Base-by-base conservation (phyloP, 2,888 invertebrate genomes). In the Mythimna lalbum region DNA sequence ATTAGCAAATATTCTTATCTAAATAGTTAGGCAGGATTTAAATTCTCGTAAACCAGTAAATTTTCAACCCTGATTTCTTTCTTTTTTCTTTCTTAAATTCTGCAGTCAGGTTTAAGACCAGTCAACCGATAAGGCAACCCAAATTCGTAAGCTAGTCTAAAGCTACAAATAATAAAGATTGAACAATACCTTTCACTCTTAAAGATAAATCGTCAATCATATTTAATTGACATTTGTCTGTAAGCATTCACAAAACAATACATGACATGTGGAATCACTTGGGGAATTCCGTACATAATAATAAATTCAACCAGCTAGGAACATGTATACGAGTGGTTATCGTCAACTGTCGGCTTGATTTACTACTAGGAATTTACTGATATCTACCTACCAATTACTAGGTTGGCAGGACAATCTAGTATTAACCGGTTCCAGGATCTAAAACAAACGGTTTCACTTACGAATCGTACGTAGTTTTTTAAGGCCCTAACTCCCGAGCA, bases 281-380 rank as follows among this genome's bases (percentile, higher is more conserved):
- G 68, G 61, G 77, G 17, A 77, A 69, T 62, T 69, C 74, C 79
- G 36, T 7, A 4, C 4, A 47, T 23, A 36, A 55, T 74, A 59
- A 78, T 69, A 62, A 69, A 69, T 74, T 69, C 53, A 23, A 33
- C 21, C 2, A 47, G n/a, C 74, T 77, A 64, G 55, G 64, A 65
- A 74, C 23, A 27, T 0, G 12, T 2, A 7, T 27, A 27, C 27
- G 27, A 27, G 27, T 3, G 27, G 23, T 64, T 77, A 74, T 65
- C 62, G 52, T 50, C 57, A 57, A 65, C 79, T 74, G 79, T 39
- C 74, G 31, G 14, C 0, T 19, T 61, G 52, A 68, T 78, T 49
- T 57, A 73, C 21, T 56, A 14, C 31, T n/a, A 10, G 19, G 36
- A 68, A 73, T 47, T 63, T 21, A 60, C 19, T 5, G 19, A 39